Percentiles rank a stretch among this genome's conserved stretches.
phyloP scores from a whole-genome alignment of 2,888 invertebrate species.

The Odontocolon sp. region DNA sequence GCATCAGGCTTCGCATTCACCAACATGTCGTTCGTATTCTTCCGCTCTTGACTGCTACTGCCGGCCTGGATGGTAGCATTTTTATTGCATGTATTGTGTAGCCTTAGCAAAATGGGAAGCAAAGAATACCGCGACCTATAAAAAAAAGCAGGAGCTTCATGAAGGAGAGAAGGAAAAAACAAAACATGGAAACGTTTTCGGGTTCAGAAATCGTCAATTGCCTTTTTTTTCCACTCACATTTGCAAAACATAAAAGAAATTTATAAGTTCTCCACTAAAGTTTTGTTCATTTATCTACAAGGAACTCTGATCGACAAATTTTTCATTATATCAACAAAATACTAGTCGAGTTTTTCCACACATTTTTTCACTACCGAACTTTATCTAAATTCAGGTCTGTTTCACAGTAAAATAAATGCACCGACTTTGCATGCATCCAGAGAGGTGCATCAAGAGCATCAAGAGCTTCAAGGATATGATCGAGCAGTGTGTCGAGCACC shows the following conservation, averaged over 20 bases:
- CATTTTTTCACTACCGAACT: too few species aligned
- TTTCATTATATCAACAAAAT: too few species aligned
- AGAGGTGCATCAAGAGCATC: not conserved
- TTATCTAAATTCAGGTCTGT: too few species aligned
- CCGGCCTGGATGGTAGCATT: not conserved
- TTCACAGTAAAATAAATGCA: too few species aligned
- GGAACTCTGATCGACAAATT: too few species aligned
- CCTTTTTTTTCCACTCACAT: too few species aligned
- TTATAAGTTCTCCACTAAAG: too few species aligned
- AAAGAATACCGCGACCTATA: constrained; percentile 5
- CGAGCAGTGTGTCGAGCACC: not conserved
- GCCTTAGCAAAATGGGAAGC: not conserved
- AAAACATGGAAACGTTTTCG: constrained; percentile 40
- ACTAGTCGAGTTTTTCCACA: too few species aligned
- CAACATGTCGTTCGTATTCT: constrained; percentile 2
- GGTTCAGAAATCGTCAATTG: constrained; percentile 47
- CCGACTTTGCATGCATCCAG: too few species aligned
- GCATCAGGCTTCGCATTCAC: constrained; percentile 16
- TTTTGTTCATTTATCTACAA: too few species aligned
- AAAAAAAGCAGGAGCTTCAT: constrained; percentile 19
- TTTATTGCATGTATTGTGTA: not conserved
- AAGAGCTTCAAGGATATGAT: not conserved
- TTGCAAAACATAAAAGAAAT: too few species aligned
- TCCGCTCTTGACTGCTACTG: not conserved
- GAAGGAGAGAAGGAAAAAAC: not conserved